Base-by-base conservation (phyloP, 2,888 invertebrate species). In the Himalopsyche tibetana region DNA sequence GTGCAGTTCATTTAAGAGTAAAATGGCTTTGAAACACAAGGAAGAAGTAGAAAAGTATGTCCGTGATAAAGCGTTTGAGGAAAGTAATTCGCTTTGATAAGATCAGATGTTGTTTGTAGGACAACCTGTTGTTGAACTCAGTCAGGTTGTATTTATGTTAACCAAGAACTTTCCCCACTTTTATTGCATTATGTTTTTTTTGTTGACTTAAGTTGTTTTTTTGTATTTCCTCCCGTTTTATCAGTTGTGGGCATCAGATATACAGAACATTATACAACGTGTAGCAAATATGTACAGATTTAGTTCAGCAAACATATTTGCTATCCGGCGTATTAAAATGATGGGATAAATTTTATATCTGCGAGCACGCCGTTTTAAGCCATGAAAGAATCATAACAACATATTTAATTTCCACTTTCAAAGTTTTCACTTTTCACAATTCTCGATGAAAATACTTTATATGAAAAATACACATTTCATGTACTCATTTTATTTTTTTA, bases 1-100 rank as follows among this genome's bases (percentile, higher is more conserved):
- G 28, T 28, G 28, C 28, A 28, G 28, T 28, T 28, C 28, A 28
- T 28, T 28, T 28, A 28, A 28, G 28, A 28, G 28, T 28, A 28
- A 28, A 45, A 11, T 74, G 12, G 12, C 38, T 38, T 4, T 74
- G 8, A 28, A 81, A 80, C 42, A 55, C 17, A 84, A 84, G 80
- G 40, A 55, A 80, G 84, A 42, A 80, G 55, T 40, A 28, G 36
- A 56, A 56, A 40, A 84, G 56, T 84, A 84, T 81, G 80, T 84
- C 56, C 36, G 80, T 81, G 84, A 84, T 84, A 81, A 84, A 84
- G 80, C 63, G 56, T 42, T 55, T n/a, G 42, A 55, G 42, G 45
- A 79, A 84, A 56, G 63, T 80, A 81, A 84, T 84, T 84, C 81
- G 80, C 42, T 80, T 56, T 40, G 84, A 84, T 81, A 84, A 79